These are phyloP conservation scores for Drosophila carrolli DNA, from an alignment of 1,140 invertebrate species.

Conservation along the genomic window DNA sequence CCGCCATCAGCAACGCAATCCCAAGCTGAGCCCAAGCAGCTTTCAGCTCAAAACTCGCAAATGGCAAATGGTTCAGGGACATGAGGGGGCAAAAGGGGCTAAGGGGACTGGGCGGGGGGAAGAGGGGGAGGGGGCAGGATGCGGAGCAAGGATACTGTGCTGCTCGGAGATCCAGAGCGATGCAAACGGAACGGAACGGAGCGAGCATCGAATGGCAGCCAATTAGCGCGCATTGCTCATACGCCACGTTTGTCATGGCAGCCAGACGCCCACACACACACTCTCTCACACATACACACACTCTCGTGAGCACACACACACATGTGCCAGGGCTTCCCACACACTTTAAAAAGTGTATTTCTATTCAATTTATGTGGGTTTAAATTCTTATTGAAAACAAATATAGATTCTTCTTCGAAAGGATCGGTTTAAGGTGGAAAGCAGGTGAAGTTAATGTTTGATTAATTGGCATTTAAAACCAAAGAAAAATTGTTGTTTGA, in stretches of 20 bases:
- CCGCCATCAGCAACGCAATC: slow-evolving; percentile 31
- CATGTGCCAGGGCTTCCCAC: slow-evolving; percentile 17
- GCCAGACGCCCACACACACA: slow-evolving; percentile 30
- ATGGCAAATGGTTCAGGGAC: slow-evolving; percentile 43
- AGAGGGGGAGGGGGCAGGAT: slow-evolving; percentile 3
- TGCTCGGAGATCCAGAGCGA: slow-evolving; percentile 40
- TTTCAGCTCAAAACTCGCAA: slow-evolving; percentile 41
- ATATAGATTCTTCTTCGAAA: not conserved
- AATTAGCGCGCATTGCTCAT: slow-evolving; percentile 83
- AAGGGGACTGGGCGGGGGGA: not conserved
- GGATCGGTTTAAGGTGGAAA: too few species aligned
- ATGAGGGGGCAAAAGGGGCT: slow-evolving; percentile 1
- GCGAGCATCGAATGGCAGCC: slow-evolving; percentile 67
- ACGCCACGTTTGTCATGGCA: slow-evolving; percentile 80
- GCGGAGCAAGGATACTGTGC: slow-evolving; percentile 28
- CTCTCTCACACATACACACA: not conserved
- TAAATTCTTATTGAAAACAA: not conserved
- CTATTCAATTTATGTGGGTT: not conserved
- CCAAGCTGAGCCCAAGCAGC: slow-evolving; percentile 55
- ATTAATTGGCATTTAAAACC: too few species aligned
- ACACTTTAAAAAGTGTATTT: not conserved
- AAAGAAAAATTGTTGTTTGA: too few species aligned
- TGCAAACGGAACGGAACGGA: slow-evolving; percentile 56
- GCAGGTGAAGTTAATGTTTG: too few species aligned
- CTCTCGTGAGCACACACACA: slow-evolving; percentile 11